Percentiles rank a stretch among this genome's conserved stretches.
Evolutionary conservation across 2,797 vertebrate species (phyloP).

Genomic region (Taenioides sp.): DNA sequence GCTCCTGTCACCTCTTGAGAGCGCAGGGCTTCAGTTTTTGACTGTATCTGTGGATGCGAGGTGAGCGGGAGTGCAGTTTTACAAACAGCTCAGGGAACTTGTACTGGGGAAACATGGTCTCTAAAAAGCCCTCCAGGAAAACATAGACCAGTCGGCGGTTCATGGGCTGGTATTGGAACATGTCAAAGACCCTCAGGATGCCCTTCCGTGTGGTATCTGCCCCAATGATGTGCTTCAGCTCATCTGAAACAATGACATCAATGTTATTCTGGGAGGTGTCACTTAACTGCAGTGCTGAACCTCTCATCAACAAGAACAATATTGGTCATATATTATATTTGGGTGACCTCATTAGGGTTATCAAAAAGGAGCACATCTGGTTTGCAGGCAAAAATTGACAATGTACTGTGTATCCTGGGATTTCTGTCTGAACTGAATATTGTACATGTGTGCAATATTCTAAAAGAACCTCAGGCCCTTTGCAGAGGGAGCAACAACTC

Average conservation of each 20-base stretch:
- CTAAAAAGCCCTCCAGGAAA: constrained; percentile 96
- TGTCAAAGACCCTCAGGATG: constrained; percentile 97
- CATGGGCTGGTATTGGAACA: constrained; percentile 98
- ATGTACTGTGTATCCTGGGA: too few relatives aligned
- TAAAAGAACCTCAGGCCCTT: too few relatives aligned
- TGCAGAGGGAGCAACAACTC: too few relatives aligned
- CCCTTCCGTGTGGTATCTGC: constrained; percentile 97
- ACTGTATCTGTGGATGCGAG: constrained; percentile 88
- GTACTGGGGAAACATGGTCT: constrained; percentile 97
- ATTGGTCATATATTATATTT: not conserved
- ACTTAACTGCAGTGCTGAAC: too few relatives aligned
- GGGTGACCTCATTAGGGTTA: too few relatives aligned
- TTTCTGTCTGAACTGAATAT: too few relatives aligned
- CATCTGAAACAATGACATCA: constrained; percentile 76
- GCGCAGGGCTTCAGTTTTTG: constrained; percentile 90
- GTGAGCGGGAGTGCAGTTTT: constrained; percentile 96
- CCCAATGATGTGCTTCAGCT: constrained; percentile 98
- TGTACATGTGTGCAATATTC: too few relatives aligned
- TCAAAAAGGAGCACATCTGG: too few relatives aligned
- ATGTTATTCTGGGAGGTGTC: not conserved
- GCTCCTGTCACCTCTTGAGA: constrained; percentile 93
- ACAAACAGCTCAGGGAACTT: constrained; percentile 97
- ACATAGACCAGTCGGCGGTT: constrained; percentile 96
- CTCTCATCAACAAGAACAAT: not conserved
- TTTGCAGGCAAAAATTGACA: too few relatives aligned